A percentile compares a stretch with the other conserved stretches of the same genome.
These are phyloP conservation scores for Ganaspis sp. DNA, from an alignment of 1,140 invertebrate species.

Conservation along the genomic window DNA sequence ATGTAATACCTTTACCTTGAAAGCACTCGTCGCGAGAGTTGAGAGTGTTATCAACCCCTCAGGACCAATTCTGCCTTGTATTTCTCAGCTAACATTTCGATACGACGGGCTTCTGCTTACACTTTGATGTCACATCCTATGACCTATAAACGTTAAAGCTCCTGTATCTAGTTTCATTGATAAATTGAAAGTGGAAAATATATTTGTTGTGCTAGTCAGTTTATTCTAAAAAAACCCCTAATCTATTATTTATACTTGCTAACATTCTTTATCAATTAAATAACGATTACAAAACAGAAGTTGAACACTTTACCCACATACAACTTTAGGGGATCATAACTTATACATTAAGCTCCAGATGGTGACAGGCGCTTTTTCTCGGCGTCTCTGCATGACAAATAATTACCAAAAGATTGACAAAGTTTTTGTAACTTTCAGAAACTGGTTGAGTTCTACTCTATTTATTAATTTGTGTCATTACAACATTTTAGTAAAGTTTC, in stretches of 20 bases:
- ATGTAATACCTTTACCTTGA: not conserved
- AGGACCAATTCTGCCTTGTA: constrained; percentile 1
- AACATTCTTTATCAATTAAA: not conserved
- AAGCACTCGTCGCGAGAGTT: not conserved
- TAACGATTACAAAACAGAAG: not conserved
- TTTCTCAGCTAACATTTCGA: constrained; percentile 19
- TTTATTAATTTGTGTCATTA: too few relatives aligned
- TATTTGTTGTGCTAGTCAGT: not conserved
- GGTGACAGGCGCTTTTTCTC: not conserved
- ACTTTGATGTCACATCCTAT: constrained; percentile 11
- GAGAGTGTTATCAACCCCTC: constrained; percentile 20
- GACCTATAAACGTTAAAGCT: constrained; percentile 8
- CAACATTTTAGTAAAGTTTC: too few relatives aligned
- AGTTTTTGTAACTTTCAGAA: too few relatives aligned
- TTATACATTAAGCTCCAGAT: not conserved
- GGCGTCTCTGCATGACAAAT: not conserved
- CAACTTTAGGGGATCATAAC: not conserved
- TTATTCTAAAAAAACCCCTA: not conserved
- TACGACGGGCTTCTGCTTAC: not conserved
- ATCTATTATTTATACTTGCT: not conserved
- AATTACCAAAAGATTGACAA: too few relatives aligned
- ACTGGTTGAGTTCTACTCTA: too few relatives aligned
- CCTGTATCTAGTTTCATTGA: not conserved
- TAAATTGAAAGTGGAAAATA: not conserved
- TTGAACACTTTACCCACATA: too few relatives aligned